These are phyloP conservation scores for Rhizomys pruinosus DNA, from an alignment of 2,113 vertebrate species.

Conservation along the genomic window DNA sequence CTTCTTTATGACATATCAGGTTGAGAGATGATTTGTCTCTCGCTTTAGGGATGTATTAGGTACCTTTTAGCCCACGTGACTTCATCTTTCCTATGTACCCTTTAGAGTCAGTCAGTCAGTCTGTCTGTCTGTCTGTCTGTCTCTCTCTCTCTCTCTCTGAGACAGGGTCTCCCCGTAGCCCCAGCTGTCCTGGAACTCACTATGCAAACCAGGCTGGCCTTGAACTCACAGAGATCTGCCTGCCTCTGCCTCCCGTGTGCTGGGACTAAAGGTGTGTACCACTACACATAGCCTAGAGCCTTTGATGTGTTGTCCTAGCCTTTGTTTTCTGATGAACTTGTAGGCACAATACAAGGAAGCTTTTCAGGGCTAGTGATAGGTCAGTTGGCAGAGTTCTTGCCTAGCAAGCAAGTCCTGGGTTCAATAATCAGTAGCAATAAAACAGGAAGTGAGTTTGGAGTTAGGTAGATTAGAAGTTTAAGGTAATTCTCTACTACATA, in stretches of 20 bases:
- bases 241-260: no score
- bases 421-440: neutral
- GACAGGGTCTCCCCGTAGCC: no score
- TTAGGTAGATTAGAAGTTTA: neutral
- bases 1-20: constrained; percentile 15
- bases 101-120: no score
- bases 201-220: no score
- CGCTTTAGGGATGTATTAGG: neutral
- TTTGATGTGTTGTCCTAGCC: neutral
- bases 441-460: neutral
- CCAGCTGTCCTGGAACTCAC: no score
- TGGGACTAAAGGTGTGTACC: no score
- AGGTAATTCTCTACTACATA: neutral
- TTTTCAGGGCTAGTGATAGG: neutral
- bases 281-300: no score
- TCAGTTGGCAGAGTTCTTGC: neutral
- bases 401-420: neutral
- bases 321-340: constrained; percentile 30
- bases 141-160: no score
- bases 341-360: neutral
- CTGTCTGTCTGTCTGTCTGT: no score
- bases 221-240: no score
- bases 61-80: neutral
- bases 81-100: neutral
- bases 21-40: constrained; percentile 11